Conservation (phyloP, 2,888 invertebrate genomes). For the Tyria jacobaeae region DNA sequence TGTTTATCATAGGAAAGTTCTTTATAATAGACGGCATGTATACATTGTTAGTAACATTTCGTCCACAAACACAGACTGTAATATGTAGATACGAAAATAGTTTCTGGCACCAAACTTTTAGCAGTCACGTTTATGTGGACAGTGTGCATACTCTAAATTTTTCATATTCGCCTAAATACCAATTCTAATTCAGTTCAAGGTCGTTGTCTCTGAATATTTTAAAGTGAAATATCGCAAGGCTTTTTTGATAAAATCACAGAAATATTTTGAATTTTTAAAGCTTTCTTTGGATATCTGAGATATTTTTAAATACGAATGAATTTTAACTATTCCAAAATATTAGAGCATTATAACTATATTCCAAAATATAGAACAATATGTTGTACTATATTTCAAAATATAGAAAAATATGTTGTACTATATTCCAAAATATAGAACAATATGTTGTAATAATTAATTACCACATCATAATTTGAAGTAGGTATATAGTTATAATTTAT, state of each 20-base stretch:
- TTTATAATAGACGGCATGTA: neutral
- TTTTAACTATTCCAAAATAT: no score
- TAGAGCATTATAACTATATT: no score
- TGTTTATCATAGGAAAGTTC: no score
- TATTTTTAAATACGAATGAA: no score
- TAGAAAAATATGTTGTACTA: no score
- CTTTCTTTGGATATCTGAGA: neutral
- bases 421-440: no score
- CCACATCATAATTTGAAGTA: neutral
- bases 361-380: no score
- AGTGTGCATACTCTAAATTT: neutral
- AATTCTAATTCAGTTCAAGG: constrained; percentile 11
- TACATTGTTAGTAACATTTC: neutral
- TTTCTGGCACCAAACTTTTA: neutral
- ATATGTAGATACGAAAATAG: neutral
- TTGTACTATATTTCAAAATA: no score
- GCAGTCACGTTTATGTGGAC: neutral
- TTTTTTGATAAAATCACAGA: constrained; percentile 26
- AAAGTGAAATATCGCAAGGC: constrained; percentile 31
- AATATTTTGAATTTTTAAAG: constrained; percentile 2
- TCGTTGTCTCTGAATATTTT: constrained; percentile 32
- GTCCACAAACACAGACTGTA: neutral
- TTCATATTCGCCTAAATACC: constrained; percentile 6
- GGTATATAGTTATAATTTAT: neutral
- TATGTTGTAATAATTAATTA: no score